Evolutionary conservation across 64 coral and sea anemone genomes (phyloP).

Genomic region (Catalaphyllia jardinei): DNA sequence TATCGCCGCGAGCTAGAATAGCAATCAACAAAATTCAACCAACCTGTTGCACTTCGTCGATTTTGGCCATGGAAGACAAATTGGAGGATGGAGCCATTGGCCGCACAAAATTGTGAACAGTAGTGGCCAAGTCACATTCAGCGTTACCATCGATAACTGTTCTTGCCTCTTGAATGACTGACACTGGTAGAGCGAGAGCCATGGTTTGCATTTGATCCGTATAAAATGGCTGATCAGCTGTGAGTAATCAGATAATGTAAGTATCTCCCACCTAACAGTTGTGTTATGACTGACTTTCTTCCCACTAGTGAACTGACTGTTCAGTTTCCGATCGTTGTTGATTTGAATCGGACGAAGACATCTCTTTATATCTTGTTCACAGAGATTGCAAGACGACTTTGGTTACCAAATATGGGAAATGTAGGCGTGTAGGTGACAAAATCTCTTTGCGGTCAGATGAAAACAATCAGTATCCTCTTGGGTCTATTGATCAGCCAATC

Average conservation of each 20-base stretch:
- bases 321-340: slow-evolving; percentile 39
- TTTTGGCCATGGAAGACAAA: neutral
- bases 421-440: slow-evolving; percentile 69
- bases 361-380: slow-evolving; percentile 55
- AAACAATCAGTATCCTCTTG: slow-evolving; percentile 42
- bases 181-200: slow-evolving; percentile 64
- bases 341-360: slow-evolving; percentile 9
- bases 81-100: neutral
- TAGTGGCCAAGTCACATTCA: slow-evolving; percentile 34
- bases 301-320: neutral
- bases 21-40: neutral
- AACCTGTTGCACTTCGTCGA: slow-evolving; percentile 42
- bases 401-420: slow-evolving; percentile 70
- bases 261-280: slow-evolving; percentile 16
- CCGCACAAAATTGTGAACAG: slow-evolving; percentile 39
- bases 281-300: slow-evolving; percentile 1
- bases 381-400: neutral
- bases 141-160: slow-evolving; percentile 50
- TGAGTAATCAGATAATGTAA: slow-evolving; percentile 35
- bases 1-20: neutral
- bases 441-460: slow-evolving; percentile 57
- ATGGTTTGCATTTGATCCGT: slow-evolving; percentile 17
- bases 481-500: slow-evolving; percentile 44
- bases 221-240: slow-evolving; percentile 44
- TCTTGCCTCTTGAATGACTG: slow-evolving; percentile 64